A percentile compares a stretch with the other conserved stretches of the same genome.
phyloP scores from a whole-genome alignment of 2,797 vertebrate species.

The Myripristis jacobus region DNA sequence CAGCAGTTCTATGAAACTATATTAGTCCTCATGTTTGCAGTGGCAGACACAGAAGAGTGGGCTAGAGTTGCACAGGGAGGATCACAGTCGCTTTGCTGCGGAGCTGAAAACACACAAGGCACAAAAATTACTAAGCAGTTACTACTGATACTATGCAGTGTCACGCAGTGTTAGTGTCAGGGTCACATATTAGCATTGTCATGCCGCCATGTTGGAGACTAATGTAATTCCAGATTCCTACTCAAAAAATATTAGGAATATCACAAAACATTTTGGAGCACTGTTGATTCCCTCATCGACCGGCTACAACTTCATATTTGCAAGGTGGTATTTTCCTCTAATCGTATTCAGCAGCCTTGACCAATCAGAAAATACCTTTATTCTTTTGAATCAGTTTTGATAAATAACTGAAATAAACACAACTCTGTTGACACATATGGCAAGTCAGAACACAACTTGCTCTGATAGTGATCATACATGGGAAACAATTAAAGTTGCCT shows the following conservation, averaged over 20 bases:
- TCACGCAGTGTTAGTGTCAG: no score
- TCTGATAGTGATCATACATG: background rate
- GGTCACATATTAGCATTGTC: background rate
- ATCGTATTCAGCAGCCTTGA: no score
- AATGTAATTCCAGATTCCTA: background rate
- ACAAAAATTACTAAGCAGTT: slow-evolving; percentile 24
- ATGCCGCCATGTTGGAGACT: no score
- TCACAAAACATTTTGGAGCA: no score
- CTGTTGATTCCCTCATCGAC: no score
- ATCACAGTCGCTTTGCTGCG: slow-evolving; percentile 54
- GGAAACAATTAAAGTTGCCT: background rate
- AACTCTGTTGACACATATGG: background rate
- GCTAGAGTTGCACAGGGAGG: slow-evolving; percentile 30
- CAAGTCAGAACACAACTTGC: background rate
- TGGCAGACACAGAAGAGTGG: background rate
- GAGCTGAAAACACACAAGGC: slow-evolving; percentile 62
- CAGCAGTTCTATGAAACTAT: slow-evolving; percentile 5
- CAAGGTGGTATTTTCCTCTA: background rate
- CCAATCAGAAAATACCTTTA: background rate
- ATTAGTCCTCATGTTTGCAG: slow-evolving; percentile 24
- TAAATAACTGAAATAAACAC: background rate
- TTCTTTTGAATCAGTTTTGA: background rate
- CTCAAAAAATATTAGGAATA: no score
- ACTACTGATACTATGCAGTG: background rate
- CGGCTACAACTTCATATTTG: background rate